Conservation (phyloP, 2,113 vertebrate species). For the Peucedramus taeniatus region DNA sequence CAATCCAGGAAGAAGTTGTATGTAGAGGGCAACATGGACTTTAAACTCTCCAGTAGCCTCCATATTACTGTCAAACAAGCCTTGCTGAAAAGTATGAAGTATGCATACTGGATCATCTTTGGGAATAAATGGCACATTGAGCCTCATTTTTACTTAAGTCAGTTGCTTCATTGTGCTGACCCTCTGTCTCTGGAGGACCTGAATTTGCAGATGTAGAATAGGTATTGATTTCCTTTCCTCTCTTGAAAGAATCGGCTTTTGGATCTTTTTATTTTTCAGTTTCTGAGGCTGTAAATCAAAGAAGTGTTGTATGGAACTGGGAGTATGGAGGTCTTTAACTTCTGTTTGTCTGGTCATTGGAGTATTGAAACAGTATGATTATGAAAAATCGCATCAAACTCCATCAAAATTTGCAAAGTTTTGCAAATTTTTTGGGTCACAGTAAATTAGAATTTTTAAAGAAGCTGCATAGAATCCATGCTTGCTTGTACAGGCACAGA, state of each 20-base stretch:
- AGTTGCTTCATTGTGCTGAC: not conserved
- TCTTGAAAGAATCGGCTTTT: not conserved
- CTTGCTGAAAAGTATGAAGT: not conserved
- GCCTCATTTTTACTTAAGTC: not conserved
- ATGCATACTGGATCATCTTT: not conserved
- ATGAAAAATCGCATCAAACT: not conserved
- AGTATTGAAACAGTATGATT: not conserved
- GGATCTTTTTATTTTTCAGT: not conserved
- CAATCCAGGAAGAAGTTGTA: not conserved
- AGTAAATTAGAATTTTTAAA: not conserved
- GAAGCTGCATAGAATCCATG: fast-evolving
- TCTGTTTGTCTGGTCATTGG: not conserved
- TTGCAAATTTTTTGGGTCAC: not conserved
- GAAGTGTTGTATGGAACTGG: not conserved
- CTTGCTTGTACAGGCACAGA: not conserved
- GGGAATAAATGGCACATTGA: not conserved
- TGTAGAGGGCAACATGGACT: not conserved
- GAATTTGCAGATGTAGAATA: not conserved
- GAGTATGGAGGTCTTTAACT: not conserved
- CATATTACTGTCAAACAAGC: not conserved
- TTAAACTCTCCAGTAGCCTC: not conserved
- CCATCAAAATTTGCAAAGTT: not conserved
- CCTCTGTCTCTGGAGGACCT: not conserved
- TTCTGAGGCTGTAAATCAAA: not conserved
- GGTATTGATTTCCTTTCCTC: not conserved